Evolutionary conservation across 1,140 invertebrate species (phyloP).

Genomic region (Caenorhabditis inopinata): DNA sequence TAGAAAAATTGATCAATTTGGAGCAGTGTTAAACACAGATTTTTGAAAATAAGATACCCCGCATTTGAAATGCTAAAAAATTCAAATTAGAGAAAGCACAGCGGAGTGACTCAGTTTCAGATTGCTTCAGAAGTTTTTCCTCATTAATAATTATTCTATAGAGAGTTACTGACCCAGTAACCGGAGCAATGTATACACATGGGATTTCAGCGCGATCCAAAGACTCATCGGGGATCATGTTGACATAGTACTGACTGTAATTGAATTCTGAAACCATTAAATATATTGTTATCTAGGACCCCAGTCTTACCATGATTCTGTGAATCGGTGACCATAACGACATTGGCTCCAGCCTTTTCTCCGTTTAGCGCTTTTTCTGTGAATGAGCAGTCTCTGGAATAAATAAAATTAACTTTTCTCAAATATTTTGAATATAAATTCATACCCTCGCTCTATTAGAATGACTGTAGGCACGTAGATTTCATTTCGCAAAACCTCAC

Average conservation of each 20-base stretch:
- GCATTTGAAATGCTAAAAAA: too few species aligned
- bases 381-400: conserved; percentile 1
- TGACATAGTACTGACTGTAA: not conserved
- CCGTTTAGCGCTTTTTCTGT: not conserved
- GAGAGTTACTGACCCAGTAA: too few species aligned
- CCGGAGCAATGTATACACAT: not conserved
- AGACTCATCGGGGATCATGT: not conserved
- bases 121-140: too few species aligned
- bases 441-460: conserved; percentile 3
- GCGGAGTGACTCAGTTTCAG: too few species aligned
- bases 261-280: not conserved
- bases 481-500: not conserved
- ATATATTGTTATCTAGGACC: too few species aligned
- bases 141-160: too few species aligned
- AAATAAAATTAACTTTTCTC: too few species aligned
- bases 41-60: too few species aligned
- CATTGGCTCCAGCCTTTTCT: not conserved
- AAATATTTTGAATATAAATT: not conserved
- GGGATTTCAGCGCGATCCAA: not conserved
- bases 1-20: too few species aligned
- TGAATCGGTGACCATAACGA: not conserved
- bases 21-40: too few species aligned
- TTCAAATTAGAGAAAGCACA: too few species aligned
- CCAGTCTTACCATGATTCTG: not conserved
- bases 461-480: not conserved